Conservation (phyloP, 2,797 vertebrate genomes). For the Corythornis leucogaster region DNA sequence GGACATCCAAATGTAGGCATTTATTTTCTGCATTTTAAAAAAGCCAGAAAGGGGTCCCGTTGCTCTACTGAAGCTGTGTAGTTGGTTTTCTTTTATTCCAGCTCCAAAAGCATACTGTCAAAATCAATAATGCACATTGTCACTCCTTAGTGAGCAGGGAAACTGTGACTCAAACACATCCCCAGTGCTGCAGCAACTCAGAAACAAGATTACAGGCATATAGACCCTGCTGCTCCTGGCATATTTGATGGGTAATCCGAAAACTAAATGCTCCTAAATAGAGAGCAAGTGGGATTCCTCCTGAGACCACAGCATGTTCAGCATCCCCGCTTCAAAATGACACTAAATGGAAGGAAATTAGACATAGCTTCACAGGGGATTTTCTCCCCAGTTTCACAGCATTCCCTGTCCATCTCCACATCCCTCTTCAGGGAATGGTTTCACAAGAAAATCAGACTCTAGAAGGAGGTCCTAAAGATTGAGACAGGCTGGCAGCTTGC, state of each 20-base stretch:
- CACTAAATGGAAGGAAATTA: not conserved
- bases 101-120: not conserved
- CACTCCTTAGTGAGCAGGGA: not conserved
- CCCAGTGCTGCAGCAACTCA: not conserved
- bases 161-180: conserved; percentile 1
- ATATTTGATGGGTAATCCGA: not conserved
- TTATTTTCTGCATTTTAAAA: not conserved
- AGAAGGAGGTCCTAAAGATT: not conserved
- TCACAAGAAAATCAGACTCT: conserved; percentile 10
- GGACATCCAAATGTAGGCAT: not conserved
- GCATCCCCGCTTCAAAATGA: conserved; percentile 3
- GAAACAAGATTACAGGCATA: conserved; percentile 17
- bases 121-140: conserved; percentile 1
- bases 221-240: not conserved
- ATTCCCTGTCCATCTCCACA: not conserved
- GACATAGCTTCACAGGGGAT: not conserved
- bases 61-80: not conserved
- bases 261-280: conserved; percentile 2
- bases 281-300: not conserved
- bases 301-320: not conserved
- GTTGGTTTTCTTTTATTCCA: not conserved
- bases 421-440: not conserved
- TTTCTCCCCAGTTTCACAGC: conserved; percentile 1
- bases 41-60: not conserved
- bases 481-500: not conserved